Evolutionary conservation across 1,140 invertebrate species (phyloP).

Genomic region (Hycleus cichorii): DNA sequence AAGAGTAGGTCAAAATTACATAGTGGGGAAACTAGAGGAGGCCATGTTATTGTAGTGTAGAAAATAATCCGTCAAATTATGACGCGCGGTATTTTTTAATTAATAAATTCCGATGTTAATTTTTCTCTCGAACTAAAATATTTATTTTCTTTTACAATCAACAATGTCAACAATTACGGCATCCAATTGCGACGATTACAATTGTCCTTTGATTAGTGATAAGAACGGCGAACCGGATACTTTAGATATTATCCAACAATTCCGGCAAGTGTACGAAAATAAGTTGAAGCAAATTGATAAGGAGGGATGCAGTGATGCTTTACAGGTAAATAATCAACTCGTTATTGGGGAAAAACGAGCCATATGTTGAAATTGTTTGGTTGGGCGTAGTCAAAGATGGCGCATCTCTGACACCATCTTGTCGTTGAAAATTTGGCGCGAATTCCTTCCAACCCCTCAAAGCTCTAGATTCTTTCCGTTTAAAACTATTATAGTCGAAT

Average conservation of each 20-base stretch:
- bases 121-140: background rate
- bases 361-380: too few relatives aligned
- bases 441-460: too few relatives aligned
- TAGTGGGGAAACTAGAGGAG: conserved; percentile 2
- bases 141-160: too few relatives aligned
- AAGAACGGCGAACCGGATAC: conserved; percentile 23
- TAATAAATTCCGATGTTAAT: background rate
- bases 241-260: conserved; percentile 25
- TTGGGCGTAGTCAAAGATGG: too few relatives aligned
- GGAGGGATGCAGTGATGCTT: conserved; percentile 20
- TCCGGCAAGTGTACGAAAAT: conserved; percentile 26
- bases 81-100: background rate
- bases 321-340: conserved; percentile 16
- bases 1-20: background rate
- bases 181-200: too few relatives aligned
- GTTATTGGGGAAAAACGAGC: too few relatives aligned
- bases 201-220: background rate
- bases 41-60: too few relatives aligned
- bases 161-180: too few relatives aligned
- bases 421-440: too few relatives aligned
- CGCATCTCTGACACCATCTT: too few relatives aligned
- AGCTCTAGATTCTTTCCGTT: too few relatives aligned
- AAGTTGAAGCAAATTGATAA: conserved; percentile 28
- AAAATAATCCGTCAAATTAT: conserved; percentile 1
- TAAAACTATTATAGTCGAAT: too few relatives aligned